Evolutionary conservation across 2,888 invertebrate species (phyloP), one percentile per base, ranked within the genome.

Genomic region (Epinotia bilunana): DNA sequence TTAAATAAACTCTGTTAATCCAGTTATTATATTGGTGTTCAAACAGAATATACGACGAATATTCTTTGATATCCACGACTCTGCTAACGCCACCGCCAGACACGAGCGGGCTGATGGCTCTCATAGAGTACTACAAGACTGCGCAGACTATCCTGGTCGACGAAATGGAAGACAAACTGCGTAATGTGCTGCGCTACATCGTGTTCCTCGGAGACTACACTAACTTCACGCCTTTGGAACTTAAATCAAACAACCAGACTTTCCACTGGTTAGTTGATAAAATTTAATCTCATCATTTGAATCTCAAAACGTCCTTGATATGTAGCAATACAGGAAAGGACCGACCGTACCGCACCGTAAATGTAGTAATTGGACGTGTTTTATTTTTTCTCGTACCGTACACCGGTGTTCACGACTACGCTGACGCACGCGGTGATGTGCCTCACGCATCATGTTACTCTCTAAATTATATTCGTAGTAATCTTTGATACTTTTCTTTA

Each of bases 181-280:
- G 95, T 76, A 93, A 95, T 72, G 95, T 96, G 7, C 79, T 97
- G 95, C 91, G 94, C 73, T 97, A 97, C 83, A 97, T 99, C 68
- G 89, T 97, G 65, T 98, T 98, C 90, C 92, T 99, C 11, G 96
- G 97, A 6, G 98, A 99, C 88, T 97, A 97, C 83, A 96, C 96
- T 0, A 92, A 95, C 7, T 96, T 98, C 81, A 96, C 97, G 0
- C 97, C 98, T 0, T 93, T 97, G 5, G 98, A 99, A 90, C 96
- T 99, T 84, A 97, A 98, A 83, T 96, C 97, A 57, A 99, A 98
- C 86, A 97, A 97, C 80, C 96, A 96, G 80, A 96, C 98, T 0
- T 98, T 98, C 84, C 96, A 97, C 85, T 98, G 98, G 98, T 75
- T 95, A 85, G 69, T 62, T 64, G 12, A 28, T n/a, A 12, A 28